phyloP scores from a whole-genome alignment of 2,113 vertebrate species.

The Oryzias javanicus region DNA sequence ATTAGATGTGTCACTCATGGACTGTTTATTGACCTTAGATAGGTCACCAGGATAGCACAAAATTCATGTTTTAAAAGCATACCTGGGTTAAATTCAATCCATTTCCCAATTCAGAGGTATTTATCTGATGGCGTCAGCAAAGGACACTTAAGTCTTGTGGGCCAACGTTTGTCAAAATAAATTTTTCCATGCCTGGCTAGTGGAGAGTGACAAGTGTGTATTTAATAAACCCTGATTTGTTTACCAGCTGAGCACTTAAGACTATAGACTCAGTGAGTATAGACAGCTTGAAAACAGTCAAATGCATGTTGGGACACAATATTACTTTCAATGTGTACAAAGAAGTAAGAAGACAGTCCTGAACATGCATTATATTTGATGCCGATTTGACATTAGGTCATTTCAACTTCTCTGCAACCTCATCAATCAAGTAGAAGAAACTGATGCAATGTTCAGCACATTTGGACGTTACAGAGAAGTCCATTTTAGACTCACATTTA shows the following conservation, averaged over 20 bases:
- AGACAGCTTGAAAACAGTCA: constrained; percentile 57
- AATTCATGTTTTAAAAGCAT: constrained; percentile 79
- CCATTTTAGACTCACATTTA: constrained; percentile 15
- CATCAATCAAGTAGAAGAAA: constrained; percentile 17
- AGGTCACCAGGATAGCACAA: constrained; percentile 77
- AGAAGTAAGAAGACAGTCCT: constrained; percentile 30
- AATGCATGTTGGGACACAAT: constrained; percentile 54
- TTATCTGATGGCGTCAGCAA: constrained; percentile 82
- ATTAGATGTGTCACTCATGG: constrained; percentile 84
- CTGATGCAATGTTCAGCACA: constrained; percentile 5
- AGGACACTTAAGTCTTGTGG: constrained; percentile 77
- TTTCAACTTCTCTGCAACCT: constrained; percentile 6
- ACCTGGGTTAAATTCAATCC: constrained; percentile 75
- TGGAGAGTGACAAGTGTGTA: constrained; percentile 78
- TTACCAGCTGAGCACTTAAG: constrained; percentile 78
- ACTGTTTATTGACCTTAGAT: constrained; percentile 90
- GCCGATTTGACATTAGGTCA: constrained; percentile 1
- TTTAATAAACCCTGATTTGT: constrained; percentile 85
- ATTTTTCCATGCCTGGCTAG: constrained; percentile 77
- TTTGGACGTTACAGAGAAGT: constrained; percentile 1
- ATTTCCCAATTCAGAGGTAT: constrained; percentile 78
- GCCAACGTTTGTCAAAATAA: constrained; percentile 89
- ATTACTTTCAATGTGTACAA: constrained; percentile 33
- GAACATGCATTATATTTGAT: constrained; percentile 38
- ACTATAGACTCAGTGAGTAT: constrained; percentile 39